These are phyloP conservation scores for Xestia xanthographa DNA, from an alignment of 2,888 invertebrate species.

Conservation along the genomic window DNA sequence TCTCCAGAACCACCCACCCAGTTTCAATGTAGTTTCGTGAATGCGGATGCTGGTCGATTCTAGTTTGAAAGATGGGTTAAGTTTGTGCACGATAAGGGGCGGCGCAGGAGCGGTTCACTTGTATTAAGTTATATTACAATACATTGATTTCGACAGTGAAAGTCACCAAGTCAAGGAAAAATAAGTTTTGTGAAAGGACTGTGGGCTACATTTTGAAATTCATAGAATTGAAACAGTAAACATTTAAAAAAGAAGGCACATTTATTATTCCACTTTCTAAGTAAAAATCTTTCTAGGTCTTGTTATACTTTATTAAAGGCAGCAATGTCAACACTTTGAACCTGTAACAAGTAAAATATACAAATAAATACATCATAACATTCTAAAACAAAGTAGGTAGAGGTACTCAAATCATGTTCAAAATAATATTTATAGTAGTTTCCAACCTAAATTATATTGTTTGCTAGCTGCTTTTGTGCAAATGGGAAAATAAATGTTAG, in stretches of 20 bases:
- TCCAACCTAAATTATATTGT: background rate
- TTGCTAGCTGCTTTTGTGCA: no score
- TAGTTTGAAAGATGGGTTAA: background rate
- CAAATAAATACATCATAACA: background rate
- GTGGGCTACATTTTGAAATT: conserved; percentile 6
- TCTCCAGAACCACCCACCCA: background rate
- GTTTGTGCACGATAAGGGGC: background rate
- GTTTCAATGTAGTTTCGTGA: background rate
- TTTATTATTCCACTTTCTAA: conserved; percentile 61
- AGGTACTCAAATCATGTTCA: background rate
- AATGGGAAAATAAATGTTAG: background rate
- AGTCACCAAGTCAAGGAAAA: background rate
- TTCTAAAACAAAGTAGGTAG: no score
- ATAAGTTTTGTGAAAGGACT: background rate
- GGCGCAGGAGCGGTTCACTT: background rate
- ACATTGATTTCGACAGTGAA: background rate
- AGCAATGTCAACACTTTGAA: conserved; percentile 98
- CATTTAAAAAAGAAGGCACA: conserved; percentile 64
- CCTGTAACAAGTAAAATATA: conserved; percentile 82
- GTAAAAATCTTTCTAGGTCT: conserved; percentile 36
- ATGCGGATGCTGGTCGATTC: background rate
- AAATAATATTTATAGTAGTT: background rate
- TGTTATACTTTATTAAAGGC: conserved; percentile 97
- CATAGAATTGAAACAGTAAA: conserved; percentile 31
- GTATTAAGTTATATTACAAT: background rate